Base-by-base conservation (phyloP, 2,113 vertebrate genomes). In the Ascaphus truei region DNA sequence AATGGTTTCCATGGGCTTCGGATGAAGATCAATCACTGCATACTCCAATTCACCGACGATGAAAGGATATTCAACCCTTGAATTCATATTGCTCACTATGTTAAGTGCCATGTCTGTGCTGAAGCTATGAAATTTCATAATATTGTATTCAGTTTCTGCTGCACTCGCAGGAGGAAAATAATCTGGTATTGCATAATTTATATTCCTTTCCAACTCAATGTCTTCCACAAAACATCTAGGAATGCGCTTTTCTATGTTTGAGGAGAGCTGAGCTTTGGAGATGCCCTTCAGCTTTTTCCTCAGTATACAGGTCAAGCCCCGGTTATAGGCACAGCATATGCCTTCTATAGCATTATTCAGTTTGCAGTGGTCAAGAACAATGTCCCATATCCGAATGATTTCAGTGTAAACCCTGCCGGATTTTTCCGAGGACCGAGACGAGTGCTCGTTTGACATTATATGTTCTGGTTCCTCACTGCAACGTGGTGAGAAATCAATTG, bases 61-160 rank as follows among this genome's bases (percentile, higher is more conserved):
- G 72, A 93, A 93, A 0, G 91, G 91, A 69, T 92, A 93, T 66
- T 93, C 91, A 43, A 87, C 87, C 1, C 81, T 77, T 1, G 76
- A 75, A 2, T 77, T 84, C 7, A 78, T 80, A 41, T 92, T 85
- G 1, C 75, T 86, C 36, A 93, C 80, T 61, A 93, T 91, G 71
- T 92, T 93, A 34, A 84, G 83, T 0, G 87, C 91, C 89, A 92
- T 91, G 72, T 84, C 85, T 53, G 85, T 90, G 76, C 91, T 92
- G 79, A 93, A 93, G 76, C 89, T 93, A 69, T 93, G 91, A 64
- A 93, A 93, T 68, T 92, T 93, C 81, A 92, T 90, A 50, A 92
- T 88, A 45, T 84, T 92, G 43, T 86, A 92, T 56, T 92, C 91
- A 0, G 89, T 75, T 62, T 92, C 88, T 52, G 83, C 77, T 0